Evolutionary conservation across 2,113 vertebrate species (phyloP).

Genomic region (Aptenodytes patagonicus): DNA sequence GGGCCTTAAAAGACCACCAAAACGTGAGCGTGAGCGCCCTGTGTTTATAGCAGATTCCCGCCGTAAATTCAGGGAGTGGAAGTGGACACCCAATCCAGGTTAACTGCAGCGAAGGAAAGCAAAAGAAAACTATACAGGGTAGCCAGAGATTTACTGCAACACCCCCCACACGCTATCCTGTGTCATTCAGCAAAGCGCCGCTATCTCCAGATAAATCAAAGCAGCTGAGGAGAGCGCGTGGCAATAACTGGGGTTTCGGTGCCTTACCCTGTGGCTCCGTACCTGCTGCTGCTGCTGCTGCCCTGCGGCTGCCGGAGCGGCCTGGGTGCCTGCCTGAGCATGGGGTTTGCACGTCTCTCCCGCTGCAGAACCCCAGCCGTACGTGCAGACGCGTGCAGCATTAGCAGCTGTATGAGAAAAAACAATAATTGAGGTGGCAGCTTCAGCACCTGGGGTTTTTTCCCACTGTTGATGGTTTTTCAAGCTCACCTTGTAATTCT

Average conservation of each 20-base stretch:
- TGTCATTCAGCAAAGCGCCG: slow-evolving; percentile 33
- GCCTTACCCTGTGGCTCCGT: background rate
- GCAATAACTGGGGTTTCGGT: background rate
- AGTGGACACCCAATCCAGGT: background rate
- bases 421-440: background rate
- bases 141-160: slow-evolving; percentile 46
- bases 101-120: background rate
- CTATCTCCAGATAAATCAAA: slow-evolving; percentile 24
- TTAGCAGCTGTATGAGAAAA: background rate
- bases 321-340: background rate
- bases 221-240: background rate
- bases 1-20: background rate
- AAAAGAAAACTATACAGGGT: background rate
- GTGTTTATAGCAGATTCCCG: background rate
- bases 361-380: background rate
- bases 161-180: background rate
- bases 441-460: background rate
- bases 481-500: too few relatives aligned
- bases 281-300: background rate
- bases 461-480: background rate
- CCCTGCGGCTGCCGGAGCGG: background rate
- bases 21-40: background rate
- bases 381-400: background rate
- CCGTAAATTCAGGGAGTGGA: slow-evolving; percentile 21
- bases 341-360: background rate